phyloP scores from a whole-genome alignment of 1,140 invertebrate species.

The Linepithema humile region DNA sequence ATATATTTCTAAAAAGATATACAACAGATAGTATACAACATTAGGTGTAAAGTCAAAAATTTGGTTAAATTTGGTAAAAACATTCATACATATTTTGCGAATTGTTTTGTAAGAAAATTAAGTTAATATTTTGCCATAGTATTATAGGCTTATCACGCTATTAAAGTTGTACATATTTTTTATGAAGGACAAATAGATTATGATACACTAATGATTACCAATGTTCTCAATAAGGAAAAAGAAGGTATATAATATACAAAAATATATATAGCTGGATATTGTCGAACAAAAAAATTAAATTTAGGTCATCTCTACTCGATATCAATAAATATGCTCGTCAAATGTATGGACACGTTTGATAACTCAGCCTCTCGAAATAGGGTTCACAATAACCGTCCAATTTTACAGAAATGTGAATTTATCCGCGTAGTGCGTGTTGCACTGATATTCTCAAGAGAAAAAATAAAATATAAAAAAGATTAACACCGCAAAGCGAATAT shows the following conservation, averaged over 20 bases:
- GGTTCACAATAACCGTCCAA: background rate
- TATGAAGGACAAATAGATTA: background rate
- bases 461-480: constrained; percentile 14
- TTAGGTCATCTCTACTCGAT: background rate
- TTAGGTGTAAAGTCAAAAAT: background rate
- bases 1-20: background rate
- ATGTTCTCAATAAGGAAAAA: background rate
- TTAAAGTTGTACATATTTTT: background rate
- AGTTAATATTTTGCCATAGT: background rate
- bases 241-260: background rate
- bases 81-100: background rate
- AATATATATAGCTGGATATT: background rate
- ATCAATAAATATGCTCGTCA: background rate
- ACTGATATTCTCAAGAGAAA: background rate
- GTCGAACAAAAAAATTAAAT: background rate
- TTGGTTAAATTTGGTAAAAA: too few species aligned
- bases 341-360: background rate
- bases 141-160: too few species aligned
- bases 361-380: background rate
- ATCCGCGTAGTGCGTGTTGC: background rate
- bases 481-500: background rate
- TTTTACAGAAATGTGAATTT: constrained; percentile 2
- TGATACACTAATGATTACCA: background rate
- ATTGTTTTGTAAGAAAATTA: background rate
- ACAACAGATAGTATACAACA: background rate